These are phyloP conservation scores for Aplocera efformata DNA, from an alignment of 2,888 invertebrate genomes.

Conservation along the genomic window DNA sequence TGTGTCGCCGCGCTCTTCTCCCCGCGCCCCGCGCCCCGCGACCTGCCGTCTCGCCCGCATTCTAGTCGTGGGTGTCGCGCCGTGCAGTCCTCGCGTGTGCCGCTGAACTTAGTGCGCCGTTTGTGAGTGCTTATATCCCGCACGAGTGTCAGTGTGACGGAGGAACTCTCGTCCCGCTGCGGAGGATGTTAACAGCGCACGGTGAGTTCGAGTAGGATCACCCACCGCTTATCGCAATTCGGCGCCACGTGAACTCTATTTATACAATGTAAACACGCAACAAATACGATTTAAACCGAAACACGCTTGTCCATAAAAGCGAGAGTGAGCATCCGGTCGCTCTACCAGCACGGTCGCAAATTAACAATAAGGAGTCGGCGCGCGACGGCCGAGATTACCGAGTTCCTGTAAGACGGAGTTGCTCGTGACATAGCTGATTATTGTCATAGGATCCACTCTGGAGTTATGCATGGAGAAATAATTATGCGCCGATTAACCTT, in stretches of 20 bases:
- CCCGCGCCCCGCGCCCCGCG: constrained; percentile 69
- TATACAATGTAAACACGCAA: constrained; percentile 76
- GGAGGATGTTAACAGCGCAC: constrained; percentile 80
- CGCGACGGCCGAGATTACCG: constrained; percentile 66
- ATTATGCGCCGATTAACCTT: constrained; percentile 51
- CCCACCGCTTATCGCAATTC: constrained; percentile 58
- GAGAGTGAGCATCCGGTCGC: constrained; percentile 57
- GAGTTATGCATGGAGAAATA: constrained; percentile 36
- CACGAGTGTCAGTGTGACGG: constrained; percentile 76
- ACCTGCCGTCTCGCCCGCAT: constrained; percentile 69
- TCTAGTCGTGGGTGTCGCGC: constrained; percentile 79
- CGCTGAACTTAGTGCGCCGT: constrained; percentile 76
- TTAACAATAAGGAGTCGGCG: constrained; percentile 66
- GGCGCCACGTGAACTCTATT: constrained; percentile 78
- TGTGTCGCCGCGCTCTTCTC: constrained; percentile 65
- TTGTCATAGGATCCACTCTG: constrained; percentile 37
- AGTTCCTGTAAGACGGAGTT: constrained; percentile 72
- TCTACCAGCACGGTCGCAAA: constrained; percentile 54
- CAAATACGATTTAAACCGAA: constrained; percentile 69
- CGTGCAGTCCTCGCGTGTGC: constrained; percentile 78
- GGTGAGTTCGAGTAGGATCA: constrained; percentile 65
- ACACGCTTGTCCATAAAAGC: constrained; percentile 57
- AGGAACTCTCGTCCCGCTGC: constrained; percentile 65
- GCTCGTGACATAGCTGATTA: constrained; percentile 42
- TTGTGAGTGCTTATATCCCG: constrained; percentile 76